Evolutionary conservation across 1,140 invertebrate species (phyloP).

Genomic region (Telenomus remus): DNA sequence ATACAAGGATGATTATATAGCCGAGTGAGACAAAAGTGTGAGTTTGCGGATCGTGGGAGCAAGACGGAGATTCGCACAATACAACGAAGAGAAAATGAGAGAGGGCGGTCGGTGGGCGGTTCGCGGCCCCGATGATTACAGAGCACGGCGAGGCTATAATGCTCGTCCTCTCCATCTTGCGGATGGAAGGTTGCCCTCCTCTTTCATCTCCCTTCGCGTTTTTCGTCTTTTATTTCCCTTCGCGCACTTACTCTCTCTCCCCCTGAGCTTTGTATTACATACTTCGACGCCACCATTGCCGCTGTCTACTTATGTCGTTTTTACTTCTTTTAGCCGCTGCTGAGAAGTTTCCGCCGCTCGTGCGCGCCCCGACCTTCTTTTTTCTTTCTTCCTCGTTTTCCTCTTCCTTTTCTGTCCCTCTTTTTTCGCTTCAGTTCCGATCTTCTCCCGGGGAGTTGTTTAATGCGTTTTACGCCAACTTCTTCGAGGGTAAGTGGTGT

Average conservation of each 20-base stretch:
- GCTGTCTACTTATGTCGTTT: constrained; percentile 44
- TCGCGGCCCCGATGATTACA: constrained; percentile 75
- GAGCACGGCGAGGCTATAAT: constrained; percentile 72
- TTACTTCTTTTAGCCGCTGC: constrained; percentile 32
- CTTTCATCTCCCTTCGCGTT: constrained; percentile 16
- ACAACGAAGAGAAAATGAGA: constrained; percentile 66
- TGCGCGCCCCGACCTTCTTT: constrained; percentile 12
- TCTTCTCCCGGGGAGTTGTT: constrained; percentile 7
- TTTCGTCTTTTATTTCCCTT: constrained; percentile 12
- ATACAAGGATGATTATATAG: constrained; percentile 64
- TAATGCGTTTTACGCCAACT: constrained; percentile 14
- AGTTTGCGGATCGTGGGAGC: constrained; percentile 40
- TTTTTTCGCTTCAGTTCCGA: too few relatives aligned
- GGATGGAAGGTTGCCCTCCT: constrained; percentile 47
- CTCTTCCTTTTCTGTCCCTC: not conserved
- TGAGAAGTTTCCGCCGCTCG: constrained; percentile 14
- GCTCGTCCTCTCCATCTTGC: constrained; percentile 63
- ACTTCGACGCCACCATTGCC: constrained; percentile 49
- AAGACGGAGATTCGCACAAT: constrained; percentile 56
- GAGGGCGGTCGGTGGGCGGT: constrained; percentile 73
- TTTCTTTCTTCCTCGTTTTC: constrained; percentile 2
- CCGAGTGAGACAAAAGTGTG: constrained; percentile 35
- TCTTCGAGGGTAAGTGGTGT: constrained; percentile 11
- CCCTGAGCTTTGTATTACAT: constrained; percentile 44
- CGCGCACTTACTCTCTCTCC: constrained; percentile 34